Base-by-base conservation (phyloP, 2,888 invertebrate genomes). In the Ctenicera cuprea region DNA sequence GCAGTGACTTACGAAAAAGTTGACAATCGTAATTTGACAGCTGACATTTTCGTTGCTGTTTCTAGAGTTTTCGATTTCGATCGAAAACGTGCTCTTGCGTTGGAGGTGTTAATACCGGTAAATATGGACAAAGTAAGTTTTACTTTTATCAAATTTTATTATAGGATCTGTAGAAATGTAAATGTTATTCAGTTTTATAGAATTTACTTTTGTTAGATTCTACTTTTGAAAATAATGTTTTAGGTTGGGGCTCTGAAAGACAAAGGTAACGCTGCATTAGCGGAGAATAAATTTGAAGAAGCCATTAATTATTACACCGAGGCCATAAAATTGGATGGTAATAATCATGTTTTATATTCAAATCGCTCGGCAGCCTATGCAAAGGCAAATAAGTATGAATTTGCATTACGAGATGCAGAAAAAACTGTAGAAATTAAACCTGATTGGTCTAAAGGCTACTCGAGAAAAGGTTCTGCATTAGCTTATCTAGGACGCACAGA, bases 291-390 rank as follows among this genome's bases (percentile, higher is more conserved):
- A 71, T 93, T 91, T 78, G 91, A 93, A 8, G 94, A 95, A 78
- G 97, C 97, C 0, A 89, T 97, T 64, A 90, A 92, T 77, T 91
- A 87, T 80, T 97, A 97, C 84, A 91, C 95, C 1, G 91, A 94
- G 82, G 97, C 95, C 4, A 95, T 97, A 76, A 87, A 89, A 12
- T 85, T 96, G 74, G 97, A 97, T 84, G 89, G 89, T 0, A 90
- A 89, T 41, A 97, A 97, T 88, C 95, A 97, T 89, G 96, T 97
- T 83, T 89, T 97, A 22, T 97, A 90, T 83, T 97, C 97, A 81
- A 97, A 97, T 87, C 91, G 97, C 68, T 97, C 97, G 0, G 97
- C 97, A 5, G 97, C 97, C 5, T 93, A 94, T 83, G 94, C 95
- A 0, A 97, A 96, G 87, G 91, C 92, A 54, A 92, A 91, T 22